These are phyloP conservation scores for Rhimphoctona megacephalus DNA, from an alignment of 2,888 invertebrate genomes.

Conservation along the genomic window DNA sequence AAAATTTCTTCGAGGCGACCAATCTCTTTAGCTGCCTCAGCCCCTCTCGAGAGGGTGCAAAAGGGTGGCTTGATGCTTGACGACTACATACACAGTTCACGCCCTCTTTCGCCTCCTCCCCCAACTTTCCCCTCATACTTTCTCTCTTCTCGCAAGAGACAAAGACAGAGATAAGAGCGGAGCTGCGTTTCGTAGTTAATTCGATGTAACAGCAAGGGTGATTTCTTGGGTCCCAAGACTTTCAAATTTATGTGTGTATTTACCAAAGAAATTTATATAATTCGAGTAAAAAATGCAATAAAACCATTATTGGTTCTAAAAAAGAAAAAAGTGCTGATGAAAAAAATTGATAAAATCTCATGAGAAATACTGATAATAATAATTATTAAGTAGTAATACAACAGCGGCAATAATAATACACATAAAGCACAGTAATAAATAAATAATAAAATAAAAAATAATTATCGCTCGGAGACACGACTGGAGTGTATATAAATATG, in stretches of 20 bases:
- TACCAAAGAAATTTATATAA: not conserved
- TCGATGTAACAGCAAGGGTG: conserved; percentile 26
- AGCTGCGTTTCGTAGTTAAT: conserved; percentile 27
- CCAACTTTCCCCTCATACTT: not conserved
- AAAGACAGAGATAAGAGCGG: conserved; percentile 26
- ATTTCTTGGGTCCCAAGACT: not conserved
- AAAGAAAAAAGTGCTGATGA: not conserved
- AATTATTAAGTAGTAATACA: too few relatives aligned
- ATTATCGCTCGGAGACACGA: not conserved
- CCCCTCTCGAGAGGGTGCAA: conserved; percentile 53
- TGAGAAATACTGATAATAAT: too few relatives aligned
- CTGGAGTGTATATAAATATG: not conserved
- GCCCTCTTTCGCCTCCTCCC: conserved; percentile 34
- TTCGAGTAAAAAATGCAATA: not conserved
- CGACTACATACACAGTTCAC: conserved; percentile 38
- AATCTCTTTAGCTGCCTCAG: conserved; percentile 52
- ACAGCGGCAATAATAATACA: too few relatives aligned
- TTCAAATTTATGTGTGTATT: not conserved
- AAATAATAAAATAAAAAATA: not conserved
- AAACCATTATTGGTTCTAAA: not conserved
- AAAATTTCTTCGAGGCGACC: conserved; percentile 49
- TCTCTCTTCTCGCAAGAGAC: not conserved
- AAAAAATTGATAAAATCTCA: too few relatives aligned
- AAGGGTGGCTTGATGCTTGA: conserved; percentile 43
- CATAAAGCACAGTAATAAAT: not conserved